Conservation (phyloP, 1,140 invertebrate genomes). For the Tetramorium parvispinum region DNA sequence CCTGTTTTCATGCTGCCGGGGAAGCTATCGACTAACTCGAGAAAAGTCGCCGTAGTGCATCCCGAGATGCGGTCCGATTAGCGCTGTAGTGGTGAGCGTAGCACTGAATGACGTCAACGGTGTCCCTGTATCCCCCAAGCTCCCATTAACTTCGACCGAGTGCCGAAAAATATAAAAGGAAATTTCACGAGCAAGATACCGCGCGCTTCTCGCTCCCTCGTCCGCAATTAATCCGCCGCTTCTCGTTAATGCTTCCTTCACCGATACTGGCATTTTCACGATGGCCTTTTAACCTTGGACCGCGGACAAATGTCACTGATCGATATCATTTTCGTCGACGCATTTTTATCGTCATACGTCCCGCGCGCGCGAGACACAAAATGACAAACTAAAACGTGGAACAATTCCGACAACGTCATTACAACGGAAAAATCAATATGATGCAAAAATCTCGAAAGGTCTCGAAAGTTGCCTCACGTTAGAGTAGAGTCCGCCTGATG, state of each 20-base stretch:
- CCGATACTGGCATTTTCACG: constrained; percentile 33
- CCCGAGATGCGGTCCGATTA: constrained; percentile 50
- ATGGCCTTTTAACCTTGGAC: constrained; percentile 46
- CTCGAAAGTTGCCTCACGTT: background rate
- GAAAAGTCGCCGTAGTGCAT: constrained; percentile 40
- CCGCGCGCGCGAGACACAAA: background rate
- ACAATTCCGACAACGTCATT: constrained; percentile 17
- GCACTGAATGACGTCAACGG: constrained; percentile 62
- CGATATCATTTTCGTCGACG: constrained; percentile 48
- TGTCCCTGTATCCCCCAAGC: constrained; percentile 62
- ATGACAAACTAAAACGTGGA: background rate
- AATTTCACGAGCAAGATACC: constrained; percentile 47
- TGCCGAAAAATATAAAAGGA: constrained; percentile 63
- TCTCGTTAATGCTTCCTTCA: constrained; percentile 34
- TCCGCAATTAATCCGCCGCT: constrained; percentile 40
- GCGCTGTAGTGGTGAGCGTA: constrained; percentile 42
- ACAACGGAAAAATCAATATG: background rate
- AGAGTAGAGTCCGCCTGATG: background rate
- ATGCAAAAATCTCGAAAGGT: background rate
- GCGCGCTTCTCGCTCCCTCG: background rate
- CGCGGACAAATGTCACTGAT: constrained; percentile 48
- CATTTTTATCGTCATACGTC: constrained; percentile 19
- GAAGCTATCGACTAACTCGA: constrained; percentile 44
- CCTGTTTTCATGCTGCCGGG: constrained; percentile 36
- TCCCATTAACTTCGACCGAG: constrained; percentile 60